Evolutionary conservation across 2,888 invertebrate species (phyloP), one percentile per base, ranked within the genome.

Genomic region (Drosophila atripex): DNA sequence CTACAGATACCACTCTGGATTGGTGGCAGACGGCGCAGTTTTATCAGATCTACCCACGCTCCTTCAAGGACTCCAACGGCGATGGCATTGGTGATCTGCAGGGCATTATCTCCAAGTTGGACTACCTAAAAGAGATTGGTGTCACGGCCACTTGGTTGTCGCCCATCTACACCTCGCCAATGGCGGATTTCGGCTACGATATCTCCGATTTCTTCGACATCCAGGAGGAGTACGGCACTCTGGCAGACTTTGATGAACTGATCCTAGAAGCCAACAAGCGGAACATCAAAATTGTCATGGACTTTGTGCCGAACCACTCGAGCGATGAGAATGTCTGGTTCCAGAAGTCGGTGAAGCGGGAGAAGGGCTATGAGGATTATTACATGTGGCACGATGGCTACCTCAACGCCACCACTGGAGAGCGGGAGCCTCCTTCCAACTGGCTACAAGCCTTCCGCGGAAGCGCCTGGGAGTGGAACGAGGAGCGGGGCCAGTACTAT

Each of bases 291-390:
- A 92, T 94, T 45, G 91, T 95, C 61, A 89, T 95, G 58, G 95
- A 95, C 88, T 94, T 95, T 71, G 95, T 95, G 12, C 95, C 95
- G 2, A 95, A 95, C 90, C 96, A 96, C 87, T 94, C 95, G 4
- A 96, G 96, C 73, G 94, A 96, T 84, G 93, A 96, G 87, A 96
- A 97, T 88, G 93, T 94, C 23, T 98, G 98, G 98, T 98, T 98
- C 89, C 89, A 93, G 64, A 93, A 94, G 83, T 97, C 97, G 5
- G 91, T 94, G 11, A 92, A 93, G 43, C 92, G 93, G 9, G 93
- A 93, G 55, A 92, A 93, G 3, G 93, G 93, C 0, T 97, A 94
- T 85, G 94, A 93, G 49, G 94, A 96, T 83, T 96, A 93, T 89
- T 97, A 96, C 88, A 90, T 96, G 1, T 97, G 97, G 97, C 93